These are phyloP conservation scores for Galerucella nymphaeae DNA, from an alignment of 2,888 invertebrate genomes.

Conservation along the genomic window DNA sequence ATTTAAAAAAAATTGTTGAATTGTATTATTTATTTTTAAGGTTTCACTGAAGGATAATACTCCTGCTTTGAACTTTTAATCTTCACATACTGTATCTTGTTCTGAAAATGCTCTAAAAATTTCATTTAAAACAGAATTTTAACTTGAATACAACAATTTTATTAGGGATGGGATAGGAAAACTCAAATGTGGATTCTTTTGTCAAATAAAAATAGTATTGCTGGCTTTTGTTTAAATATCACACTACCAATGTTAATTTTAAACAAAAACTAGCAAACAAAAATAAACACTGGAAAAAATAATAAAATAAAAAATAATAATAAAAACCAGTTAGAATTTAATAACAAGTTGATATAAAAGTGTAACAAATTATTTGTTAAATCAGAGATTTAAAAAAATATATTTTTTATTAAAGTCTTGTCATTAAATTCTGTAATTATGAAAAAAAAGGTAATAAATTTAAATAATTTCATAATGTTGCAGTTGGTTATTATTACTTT, in stretches of 20 bases:
- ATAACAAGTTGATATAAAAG: background rate
- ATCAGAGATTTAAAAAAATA: background rate
- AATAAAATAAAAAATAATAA: background rate
- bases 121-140: background rate
- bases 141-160: background rate
- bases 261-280: slow-evolving; percentile 1
- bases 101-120: background rate
- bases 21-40: too few relatives aligned
- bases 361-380: background rate
- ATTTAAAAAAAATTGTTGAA: too few relatives aligned
- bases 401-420: background rate
- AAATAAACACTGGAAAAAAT: background rate
- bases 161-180: background rate
- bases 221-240: slow-evolving; percentile 1
- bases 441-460: background rate
- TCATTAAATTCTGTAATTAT: background rate
- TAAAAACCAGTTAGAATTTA: background rate
- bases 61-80: too few relatives aligned
- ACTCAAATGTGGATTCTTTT: background rate
- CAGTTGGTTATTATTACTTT: background rate
- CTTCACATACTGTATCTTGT: background rate
- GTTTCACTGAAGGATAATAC: too few relatives aligned
- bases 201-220: background rate
- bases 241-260: background rate
- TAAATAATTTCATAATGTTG: background rate